Evolutionary conservation across 2,113 vertebrate genomes (phyloP).

Genomic region (Desmodus rotundus): DNA sequence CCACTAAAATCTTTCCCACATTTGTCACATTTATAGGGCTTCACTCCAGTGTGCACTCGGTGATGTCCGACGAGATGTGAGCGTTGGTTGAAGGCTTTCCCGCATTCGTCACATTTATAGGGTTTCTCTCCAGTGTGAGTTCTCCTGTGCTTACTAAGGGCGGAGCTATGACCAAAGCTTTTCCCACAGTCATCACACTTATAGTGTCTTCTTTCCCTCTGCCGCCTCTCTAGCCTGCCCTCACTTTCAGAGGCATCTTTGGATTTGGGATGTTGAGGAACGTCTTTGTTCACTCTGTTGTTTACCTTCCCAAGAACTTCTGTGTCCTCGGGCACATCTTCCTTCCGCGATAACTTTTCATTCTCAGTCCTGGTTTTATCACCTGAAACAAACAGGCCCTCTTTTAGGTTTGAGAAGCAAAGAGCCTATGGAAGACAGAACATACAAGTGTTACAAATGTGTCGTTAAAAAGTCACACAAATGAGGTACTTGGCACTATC

Average conservation of each 20-base stretch:
- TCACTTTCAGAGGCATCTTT: constrained; percentile 26
- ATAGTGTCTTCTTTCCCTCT: constrained; percentile 20
- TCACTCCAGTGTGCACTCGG: constrained; percentile 48
- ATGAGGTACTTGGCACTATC: background rate
- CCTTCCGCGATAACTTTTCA: background rate
- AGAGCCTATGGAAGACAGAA: background rate
- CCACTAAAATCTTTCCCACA: constrained; percentile 54
- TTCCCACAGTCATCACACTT: constrained; percentile 55
- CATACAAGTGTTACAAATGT: background rate
- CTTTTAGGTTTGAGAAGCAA: background rate
- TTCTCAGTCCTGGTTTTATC: constrained; percentile 21
- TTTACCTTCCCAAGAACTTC: constrained; percentile 16
- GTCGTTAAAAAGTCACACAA: constrained; percentile 3
- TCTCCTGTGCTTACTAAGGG: constrained; percentile 62
- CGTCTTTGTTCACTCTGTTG: background rate
- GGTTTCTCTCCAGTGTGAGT: constrained; percentile 62
- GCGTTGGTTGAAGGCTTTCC: constrained; percentile 45
- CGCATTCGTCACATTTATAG: constrained; percentile 45
- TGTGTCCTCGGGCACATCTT: background rate
- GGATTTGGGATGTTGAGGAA: background rate
- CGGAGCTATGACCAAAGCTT: constrained; percentile 55
- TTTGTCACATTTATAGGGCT: constrained; percentile 54
- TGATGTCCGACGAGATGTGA: constrained; percentile 53
- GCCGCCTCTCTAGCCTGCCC: constrained; percentile 12
- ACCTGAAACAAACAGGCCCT: constrained; percentile 35